phyloP scores from a whole-genome alignment of 2,113 vertebrate species.

The Melierax canorus region DNA sequence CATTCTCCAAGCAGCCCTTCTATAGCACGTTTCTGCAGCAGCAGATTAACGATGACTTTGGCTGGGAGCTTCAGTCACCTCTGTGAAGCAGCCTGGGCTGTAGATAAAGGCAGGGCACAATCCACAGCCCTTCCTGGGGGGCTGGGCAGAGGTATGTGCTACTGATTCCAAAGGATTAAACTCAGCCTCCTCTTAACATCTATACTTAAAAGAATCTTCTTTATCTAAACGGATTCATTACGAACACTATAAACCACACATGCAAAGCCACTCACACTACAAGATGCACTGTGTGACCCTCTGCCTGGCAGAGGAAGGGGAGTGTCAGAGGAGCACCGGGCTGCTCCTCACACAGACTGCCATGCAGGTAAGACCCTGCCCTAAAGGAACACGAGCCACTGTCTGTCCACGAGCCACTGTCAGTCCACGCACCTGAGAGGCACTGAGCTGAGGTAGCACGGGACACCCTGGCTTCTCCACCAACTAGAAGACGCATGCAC shows the following conservation, averaged over 20 bases:
- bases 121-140: not conserved
- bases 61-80: conserved; percentile 38
- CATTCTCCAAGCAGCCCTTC: not conserved
- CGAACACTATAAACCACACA: not conserved
- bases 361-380: not conserved
- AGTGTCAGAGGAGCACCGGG: not conserved
- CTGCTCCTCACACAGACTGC: not conserved
- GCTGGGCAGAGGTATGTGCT: not conserved
- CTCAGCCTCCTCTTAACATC: not conserved
- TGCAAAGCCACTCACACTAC: conserved; percentile 24
- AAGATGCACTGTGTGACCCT: not conserved
- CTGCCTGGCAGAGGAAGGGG: not conserved
- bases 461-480: not conserved
- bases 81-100: not conserved
- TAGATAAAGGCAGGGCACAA: not conserved
- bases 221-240: conserved; percentile 57
- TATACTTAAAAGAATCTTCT: conserved; percentile 41
- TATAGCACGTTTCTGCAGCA: not conserved
- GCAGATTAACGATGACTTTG: conserved; percentile 6
- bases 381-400: not conserved
- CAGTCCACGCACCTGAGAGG: fast-evolving
- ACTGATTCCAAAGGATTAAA: conserved; percentile 48
- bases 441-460: not conserved
- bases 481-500: not conserved
- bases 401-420: no score